Evolutionary conservation across 2,888 invertebrate genomes (phyloP).

Genomic region (Thecophora atra): DNA sequence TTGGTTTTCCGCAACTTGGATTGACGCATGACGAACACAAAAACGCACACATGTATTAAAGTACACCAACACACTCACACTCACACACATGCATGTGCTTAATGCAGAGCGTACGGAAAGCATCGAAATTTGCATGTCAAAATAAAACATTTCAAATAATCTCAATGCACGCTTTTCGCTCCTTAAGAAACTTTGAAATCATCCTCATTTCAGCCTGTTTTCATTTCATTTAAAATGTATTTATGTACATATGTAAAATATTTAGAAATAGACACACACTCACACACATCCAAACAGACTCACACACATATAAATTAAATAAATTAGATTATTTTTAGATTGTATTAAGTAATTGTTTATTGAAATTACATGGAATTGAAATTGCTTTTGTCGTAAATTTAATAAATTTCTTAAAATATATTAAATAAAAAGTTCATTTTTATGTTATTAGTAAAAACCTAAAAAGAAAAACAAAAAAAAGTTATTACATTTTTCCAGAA

Average conservation of each 20-base stretch:
- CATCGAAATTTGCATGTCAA: slow-evolving; percentile 32
- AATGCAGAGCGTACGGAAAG: slow-evolving; percentile 15
- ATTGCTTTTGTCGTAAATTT: neutral
- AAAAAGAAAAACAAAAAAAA: neutral
- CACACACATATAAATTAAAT: neutral
- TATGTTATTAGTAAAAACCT: neutral
- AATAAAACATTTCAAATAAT: neutral
- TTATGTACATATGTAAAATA: too few relatives aligned
- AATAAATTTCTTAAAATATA: neutral
- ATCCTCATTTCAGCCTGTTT: too few relatives aligned
- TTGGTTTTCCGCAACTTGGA: too few relatives aligned
- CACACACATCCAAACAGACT: neutral
- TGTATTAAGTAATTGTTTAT: neutral
- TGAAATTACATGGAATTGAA: neutral
- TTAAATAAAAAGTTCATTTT: slow-evolving; percentile 17
- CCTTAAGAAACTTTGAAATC: neutral
- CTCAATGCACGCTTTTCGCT: neutral
- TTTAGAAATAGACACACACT: neutral
- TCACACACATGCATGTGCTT: neutral
- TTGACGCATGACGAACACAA: neutral
- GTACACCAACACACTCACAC: slow-evolving; percentile 4
- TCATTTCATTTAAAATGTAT: neutral
- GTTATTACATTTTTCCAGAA: slow-evolving; percentile 26
- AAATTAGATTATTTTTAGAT: neutral
- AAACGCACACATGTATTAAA: slow-evolving; percentile 5